These are phyloP conservation scores for Drosophila kohkoa DNA, from an alignment of 1,140 invertebrate genomes.

Conservation along the genomic window DNA sequence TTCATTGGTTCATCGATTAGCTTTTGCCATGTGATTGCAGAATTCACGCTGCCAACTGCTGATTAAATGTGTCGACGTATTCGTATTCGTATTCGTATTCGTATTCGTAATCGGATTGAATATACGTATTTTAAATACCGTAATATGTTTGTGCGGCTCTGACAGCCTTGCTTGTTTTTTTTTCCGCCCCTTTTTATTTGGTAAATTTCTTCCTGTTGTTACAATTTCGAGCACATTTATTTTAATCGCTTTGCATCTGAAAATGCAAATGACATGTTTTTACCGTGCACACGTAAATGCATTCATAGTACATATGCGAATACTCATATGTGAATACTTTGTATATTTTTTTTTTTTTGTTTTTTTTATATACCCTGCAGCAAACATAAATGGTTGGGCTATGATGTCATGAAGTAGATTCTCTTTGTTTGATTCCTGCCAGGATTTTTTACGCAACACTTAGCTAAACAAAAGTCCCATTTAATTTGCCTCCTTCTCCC, in stretches of 20 bases:
- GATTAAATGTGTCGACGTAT: slow-evolving; percentile 25
- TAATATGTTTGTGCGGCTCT: slow-evolving; percentile 18
- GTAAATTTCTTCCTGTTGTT: slow-evolving; percentile 51
- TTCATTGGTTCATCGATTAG: background rate
- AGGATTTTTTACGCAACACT: too few species aligned
- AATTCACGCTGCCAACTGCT: slow-evolving; percentile 5
- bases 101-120: background rate
- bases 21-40: background rate
- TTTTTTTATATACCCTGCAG: background rate
- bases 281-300: slow-evolving; percentile 21
- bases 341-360: background rate
- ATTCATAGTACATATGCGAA: background rate
- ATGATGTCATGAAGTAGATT: too few species aligned
- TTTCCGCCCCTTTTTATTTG: slow-evolving; percentile 5
- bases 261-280: slow-evolving; percentile 31
- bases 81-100: background rate
- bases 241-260: slow-evolving; percentile 22
- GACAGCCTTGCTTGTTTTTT: slow-evolving; percentile 37
- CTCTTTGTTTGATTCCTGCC: too few species aligned
- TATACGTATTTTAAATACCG: slow-evolving; percentile 34
- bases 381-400: too few species aligned
- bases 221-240: slow-evolving; percentile 43
- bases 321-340: background rate
- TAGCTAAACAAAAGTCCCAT: background rate
- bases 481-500: background rate